Percentiles rank a stretch among this genome's conserved stretches.
Conservation (phyloP, 2,888 invertebrate genomes). For the Seira sanloemensis region DNA sequence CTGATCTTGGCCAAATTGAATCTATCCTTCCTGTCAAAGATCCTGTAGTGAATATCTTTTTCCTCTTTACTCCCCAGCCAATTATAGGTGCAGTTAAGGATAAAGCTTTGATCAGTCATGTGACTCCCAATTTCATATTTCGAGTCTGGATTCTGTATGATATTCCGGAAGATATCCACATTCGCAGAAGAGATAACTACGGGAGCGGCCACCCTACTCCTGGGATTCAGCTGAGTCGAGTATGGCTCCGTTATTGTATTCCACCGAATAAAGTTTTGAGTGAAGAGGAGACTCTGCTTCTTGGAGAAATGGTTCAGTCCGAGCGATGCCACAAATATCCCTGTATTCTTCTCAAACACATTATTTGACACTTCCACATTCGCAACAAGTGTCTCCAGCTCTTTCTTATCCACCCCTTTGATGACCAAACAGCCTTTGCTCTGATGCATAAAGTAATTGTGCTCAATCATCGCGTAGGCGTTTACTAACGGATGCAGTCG, state of each 20-base stretch:
- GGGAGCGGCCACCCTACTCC: constrained; percentile 94
- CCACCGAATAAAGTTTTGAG: constrained; percentile 89
- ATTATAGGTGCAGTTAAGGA: constrained; percentile 95
- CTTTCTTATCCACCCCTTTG: constrained; percentile 86
- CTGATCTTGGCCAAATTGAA: constrained; percentile 95
- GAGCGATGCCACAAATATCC: constrained; percentile 90
- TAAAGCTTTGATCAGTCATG: constrained; percentile 93
- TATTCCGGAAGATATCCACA: constrained; percentile 91
- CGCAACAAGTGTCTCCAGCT: constrained; percentile 86
- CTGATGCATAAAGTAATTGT: constrained; percentile 91
- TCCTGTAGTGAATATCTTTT: constrained; percentile 79
- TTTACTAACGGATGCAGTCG: constrained; percentile 90
- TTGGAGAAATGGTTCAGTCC: constrained; percentile 92
- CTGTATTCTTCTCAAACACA: constrained; percentile 91
- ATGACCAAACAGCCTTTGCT: constrained; percentile 89
- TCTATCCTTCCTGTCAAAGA: constrained; percentile 85
- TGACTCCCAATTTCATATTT: constrained; percentile 97
- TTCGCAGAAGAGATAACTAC: constrained; percentile 92
- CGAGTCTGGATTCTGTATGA: constrained; percentile 92
- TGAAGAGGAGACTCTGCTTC: constrained; percentile 88
- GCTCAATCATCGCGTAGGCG: constrained; percentile 86
- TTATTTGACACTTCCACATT: constrained; percentile 88
- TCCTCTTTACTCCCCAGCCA: constrained; percentile 91
- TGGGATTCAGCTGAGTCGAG: constrained; percentile 85
- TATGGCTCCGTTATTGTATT: constrained; percentile 93